Base-by-base conservation (phyloP, 1,140 invertebrate genomes). In the Heterodera carotae region DNA sequence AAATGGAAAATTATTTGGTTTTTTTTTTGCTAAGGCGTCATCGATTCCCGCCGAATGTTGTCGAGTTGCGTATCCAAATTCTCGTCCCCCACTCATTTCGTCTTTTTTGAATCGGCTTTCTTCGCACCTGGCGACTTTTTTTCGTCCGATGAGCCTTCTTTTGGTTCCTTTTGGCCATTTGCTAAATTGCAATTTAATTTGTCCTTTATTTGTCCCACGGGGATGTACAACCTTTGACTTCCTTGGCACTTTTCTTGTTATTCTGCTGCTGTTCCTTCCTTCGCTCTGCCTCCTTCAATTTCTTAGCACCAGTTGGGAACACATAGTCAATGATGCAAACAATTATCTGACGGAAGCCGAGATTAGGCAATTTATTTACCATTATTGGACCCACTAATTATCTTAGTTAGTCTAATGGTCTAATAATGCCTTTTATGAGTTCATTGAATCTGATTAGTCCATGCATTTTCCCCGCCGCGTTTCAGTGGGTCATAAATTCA, bases 291-390 rank as follows among this genome's bases (percentile, higher is more conserved):
- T 76, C 69, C 34, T 77, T 78, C 33, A 62, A 60, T 48, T 77
- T 82, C 22, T 68, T 70, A 12, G 74, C 59, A 15, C 84, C 81
- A 27, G 84, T 85, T 25, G 84, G 82, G 75, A 84, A 85, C n/a
- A 85, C 82, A 69, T 77, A 83, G 62, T 84, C 84, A 53, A 85
- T 85, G 18, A 85, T 74, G 75, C 81, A 85, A n/a, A 85, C 81
- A 34, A 84, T 85, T 39, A 83, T 81, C 84, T 83, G 68, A n/a
- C n/a, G n/a, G n/a, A n/a, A n/a, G n/a, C n/a, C n/a, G n/a, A n/a
- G n/a, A n/a, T n/a, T n/a, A n/a, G n/a, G n/a, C n/a, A n/a, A n/a
- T n/a, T n/a, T n/a, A n/a, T n/a, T n/a, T n/a, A n/a, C n/a, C n/a
- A n/a, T n/a, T n/a, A n/a, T n/a, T n/a, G n/a, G n/a, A n/a, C n/a